Percentiles rank a stretch among this genome's conserved stretches.
Evolutionary conservation across 1,140 invertebrate species (phyloP).

Genomic region (Apis mellifera): DNA sequence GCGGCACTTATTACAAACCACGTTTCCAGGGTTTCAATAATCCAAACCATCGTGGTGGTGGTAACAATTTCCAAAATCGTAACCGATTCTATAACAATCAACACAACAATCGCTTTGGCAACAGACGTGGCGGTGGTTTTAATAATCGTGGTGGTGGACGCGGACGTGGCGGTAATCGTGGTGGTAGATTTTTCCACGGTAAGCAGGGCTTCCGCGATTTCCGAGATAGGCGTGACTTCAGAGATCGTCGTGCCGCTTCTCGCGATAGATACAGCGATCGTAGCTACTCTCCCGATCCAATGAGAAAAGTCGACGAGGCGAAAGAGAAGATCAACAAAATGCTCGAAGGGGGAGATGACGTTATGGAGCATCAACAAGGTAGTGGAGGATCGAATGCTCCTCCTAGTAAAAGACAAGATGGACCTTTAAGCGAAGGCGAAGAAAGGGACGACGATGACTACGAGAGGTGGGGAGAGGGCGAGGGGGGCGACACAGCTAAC

Average conservation of each 20-base stretch:
- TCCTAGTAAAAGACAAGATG: constrained; percentile 82
- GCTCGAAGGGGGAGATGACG: constrained; percentile 80
- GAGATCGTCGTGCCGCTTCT: constrained; percentile 72
- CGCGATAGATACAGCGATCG: constrained; percentile 82
- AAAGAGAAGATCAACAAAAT: constrained; percentile 85
- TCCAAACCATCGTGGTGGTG: constrained; percentile 76
- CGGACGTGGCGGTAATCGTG: constrained; percentile 81
- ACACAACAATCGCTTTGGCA: constrained; percentile 75
- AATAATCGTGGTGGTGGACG: constrained; percentile 74
- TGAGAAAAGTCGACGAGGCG: constrained; percentile 83
- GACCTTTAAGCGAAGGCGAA: constrained; percentile 87
- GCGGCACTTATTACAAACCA: constrained; percentile 89
- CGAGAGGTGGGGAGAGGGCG: constrained; percentile 76
- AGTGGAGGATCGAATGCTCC: constrained; percentile 53
- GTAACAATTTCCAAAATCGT: constrained; percentile 76
- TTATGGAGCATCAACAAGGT: constrained; percentile 54
- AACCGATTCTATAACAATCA: constrained; percentile 79
- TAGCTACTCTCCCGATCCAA: constrained; percentile 84
- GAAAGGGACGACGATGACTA: constrained; percentile 86
- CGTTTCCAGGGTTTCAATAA: constrained; percentile 85
- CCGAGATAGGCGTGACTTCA: constrained; percentile 83
- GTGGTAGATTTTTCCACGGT: constrained; percentile 83
- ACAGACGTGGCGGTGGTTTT: constrained; percentile 70
- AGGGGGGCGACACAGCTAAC: constrained; percentile 66
- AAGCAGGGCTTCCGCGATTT: constrained; percentile 85